A percentile compares a stretch with the other conserved stretches of the same genome.
These are phyloP conservation scores for Globodera ellingtonae DNA, from an alignment of 1,140 invertebrate genomes.

Conservation along the genomic window DNA sequence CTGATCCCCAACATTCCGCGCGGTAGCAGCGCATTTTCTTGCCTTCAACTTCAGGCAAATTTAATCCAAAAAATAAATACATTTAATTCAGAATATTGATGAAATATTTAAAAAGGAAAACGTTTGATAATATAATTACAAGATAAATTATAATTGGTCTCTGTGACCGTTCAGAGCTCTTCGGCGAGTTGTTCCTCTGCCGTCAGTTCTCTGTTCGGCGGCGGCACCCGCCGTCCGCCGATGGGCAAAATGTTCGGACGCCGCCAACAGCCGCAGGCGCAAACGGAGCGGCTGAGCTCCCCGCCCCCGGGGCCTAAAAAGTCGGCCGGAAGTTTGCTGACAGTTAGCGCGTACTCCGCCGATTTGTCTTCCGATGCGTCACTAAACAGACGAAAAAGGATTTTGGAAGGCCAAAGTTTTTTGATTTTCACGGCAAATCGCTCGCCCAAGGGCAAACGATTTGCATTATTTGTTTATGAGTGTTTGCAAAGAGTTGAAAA, in stretches of 20 bases:
- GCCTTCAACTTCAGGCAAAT: background rate
- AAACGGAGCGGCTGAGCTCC: constrained; percentile 8
- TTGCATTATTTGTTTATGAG: background rate
- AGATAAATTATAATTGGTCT: too few relatives aligned
- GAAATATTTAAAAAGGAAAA: too few relatives aligned
- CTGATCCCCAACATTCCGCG: background rate
- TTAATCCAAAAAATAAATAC: background rate
- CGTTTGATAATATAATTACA: too few relatives aligned
- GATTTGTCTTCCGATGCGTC: constrained; percentile 37
- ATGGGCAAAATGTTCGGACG: background rate
- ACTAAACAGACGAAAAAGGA: background rate
- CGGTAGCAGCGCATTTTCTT: background rate
- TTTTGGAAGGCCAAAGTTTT: background rate
- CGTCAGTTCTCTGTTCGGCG: constrained; percentile 4
- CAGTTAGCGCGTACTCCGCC: constrained; percentile 33
- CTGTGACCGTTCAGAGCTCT: background rate
- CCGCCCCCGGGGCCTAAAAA: constrained; percentile 11
- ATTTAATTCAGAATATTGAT: too few relatives aligned
- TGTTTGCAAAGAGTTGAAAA: too few relatives aligned
- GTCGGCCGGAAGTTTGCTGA: background rate
- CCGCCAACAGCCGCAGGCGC: background rate
- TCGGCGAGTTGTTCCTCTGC: constrained; percentile 23
- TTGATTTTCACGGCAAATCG: background rate
- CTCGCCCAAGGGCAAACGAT: too few relatives aligned
- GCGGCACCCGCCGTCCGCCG: background rate